Percentiles rank a stretch among this genome's conserved stretches.
Evolutionary conservation across 2,888 invertebrate species (phyloP).

Genomic region (Zaprionus bogoriensis): DNA sequence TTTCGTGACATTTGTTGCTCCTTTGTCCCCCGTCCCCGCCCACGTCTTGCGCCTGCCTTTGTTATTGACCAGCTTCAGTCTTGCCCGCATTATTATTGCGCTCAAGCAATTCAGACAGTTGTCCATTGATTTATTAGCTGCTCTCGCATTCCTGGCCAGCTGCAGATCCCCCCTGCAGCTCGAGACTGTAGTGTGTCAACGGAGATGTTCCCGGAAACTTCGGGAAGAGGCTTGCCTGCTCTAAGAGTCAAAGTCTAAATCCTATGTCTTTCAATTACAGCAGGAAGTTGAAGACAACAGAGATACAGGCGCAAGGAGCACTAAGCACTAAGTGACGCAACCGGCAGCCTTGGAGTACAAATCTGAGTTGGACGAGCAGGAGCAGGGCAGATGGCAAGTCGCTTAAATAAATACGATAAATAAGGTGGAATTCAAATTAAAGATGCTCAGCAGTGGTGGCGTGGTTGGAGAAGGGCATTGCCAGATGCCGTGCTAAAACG

Average conservation of each 20-base stretch:
- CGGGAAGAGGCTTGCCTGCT: no score
- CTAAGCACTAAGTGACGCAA: no score
- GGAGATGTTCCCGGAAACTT: no score
- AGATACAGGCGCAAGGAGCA: no score
- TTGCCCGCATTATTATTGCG: conserved; percentile 71
- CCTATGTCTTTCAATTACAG: no score
- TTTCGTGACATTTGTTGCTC: conserved; percentile 74
- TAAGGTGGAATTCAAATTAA: conserved; percentile 69
- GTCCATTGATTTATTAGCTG: conserved; percentile 79
- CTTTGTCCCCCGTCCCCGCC: conserved; percentile 44
- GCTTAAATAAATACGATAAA: conserved; percentile 48
- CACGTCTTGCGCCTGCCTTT: conserved; percentile 45
- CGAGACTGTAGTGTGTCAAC: no score
- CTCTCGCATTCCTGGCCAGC: conserved; percentile 42
- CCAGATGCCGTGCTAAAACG: conserved; percentile 68
- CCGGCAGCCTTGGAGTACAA: no score
- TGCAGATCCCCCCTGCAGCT: no score
- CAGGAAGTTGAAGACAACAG: no score
- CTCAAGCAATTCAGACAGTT: conserved; percentile 81
- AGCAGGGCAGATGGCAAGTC: conserved; percentile 23
- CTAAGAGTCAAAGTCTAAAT: no score
- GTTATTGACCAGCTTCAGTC: conserved; percentile 78
- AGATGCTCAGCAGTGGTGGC: conserved; percentile 16
- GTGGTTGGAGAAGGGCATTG: not conserved
- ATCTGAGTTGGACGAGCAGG: no score